A percentile compares a stretch with the other conserved stretches of the same genome.
Evolutionary conservation across 2,888 invertebrate species (phyloP).

Genomic region (Protodeltote pygarga): DNA sequence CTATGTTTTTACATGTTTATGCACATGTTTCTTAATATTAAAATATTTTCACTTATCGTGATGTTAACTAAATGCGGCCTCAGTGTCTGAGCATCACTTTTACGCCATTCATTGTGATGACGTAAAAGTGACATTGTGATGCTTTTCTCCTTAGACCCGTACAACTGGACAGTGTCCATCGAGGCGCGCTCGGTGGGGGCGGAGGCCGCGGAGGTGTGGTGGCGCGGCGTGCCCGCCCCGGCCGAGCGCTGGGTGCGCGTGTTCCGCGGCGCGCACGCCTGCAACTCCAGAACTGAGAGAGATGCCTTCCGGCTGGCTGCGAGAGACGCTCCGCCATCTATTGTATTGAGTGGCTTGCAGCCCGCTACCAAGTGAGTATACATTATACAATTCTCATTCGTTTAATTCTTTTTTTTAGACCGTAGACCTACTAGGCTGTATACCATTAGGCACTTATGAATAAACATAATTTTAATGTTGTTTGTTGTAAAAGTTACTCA

Average conservation of each 20-base stretch:
- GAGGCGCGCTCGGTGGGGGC: slow-evolving; percentile 92
- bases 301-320: slow-evolving; percentile 78
- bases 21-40: no score
- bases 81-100: background rate
- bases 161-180: slow-evolving; percentile 93
- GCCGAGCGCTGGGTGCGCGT: slow-evolving; percentile 96
- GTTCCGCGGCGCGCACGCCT: slow-evolving; percentile 91
- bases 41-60: background rate
- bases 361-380: slow-evolving; percentile 87
- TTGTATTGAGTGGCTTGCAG: slow-evolving; percentile 70
- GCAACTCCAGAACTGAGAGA: slow-evolving; percentile 72
- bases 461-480: no score
- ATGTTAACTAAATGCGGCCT: background rate
- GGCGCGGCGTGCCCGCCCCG: slow-evolving; percentile 95
- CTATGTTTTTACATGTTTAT: no score
- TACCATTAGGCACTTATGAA: no score
- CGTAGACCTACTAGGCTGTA: no score
- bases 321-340: slow-evolving; percentile 69
- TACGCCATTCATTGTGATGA: background rate
- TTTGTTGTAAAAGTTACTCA: no score
- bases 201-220: slow-evolving; percentile 91
- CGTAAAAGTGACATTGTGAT: background rate
- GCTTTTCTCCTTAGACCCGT: slow-evolving; percentile 88
- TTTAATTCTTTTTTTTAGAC: no score
- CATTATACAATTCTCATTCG: background rate